Base-by-base conservation (phyloP, 2,797 vertebrate species). In the Zalophus californianus region DNA sequence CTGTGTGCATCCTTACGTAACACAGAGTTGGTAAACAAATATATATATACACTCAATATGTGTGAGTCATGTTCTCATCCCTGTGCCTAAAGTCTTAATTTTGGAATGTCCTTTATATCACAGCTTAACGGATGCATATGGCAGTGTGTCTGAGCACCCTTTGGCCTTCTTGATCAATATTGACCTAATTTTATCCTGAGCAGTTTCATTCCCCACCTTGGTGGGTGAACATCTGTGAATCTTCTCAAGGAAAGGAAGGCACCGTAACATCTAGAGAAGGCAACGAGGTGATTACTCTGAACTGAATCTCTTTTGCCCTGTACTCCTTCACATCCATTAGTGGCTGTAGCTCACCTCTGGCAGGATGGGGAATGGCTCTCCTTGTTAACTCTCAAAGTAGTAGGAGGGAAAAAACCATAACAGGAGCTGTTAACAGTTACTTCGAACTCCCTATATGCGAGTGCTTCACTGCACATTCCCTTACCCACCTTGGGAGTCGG, bases 111-210 rank as follows among this genome's bases (percentile, higher is more conserved):
- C n/a, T 10, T 96, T 11, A 4, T 48, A 12, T 86, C 54, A 50
- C 93, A 54, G 29, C 41, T 75, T 97, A 54, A 27, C 83, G 35
- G 94, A 93, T 86, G 58, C 66, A 85, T 32, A 32, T 84, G 90
- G 48, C 87, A 56, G 12, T 1, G n/a, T 90, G 64, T 96, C 93
- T 70, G 66, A 56, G 95, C 20, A 41, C 64, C 78, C 58, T 96
- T 84, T 60, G 94, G 92, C 48, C 86, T 95, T 58, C 60, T 52
- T 54, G 56, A 87, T 95, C 97, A 93, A 73, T 90, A 66, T 58
- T 89, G 68, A 38, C 96, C 96, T 73, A 60, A 87, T 98, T 91
- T 97, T 60, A 54, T 93, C 90, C 35, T 25, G 62, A 90, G 87
- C 90, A 85, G 94, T 94, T 93, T 83, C 23, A 1, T 79, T 90